Evolutionary conservation across 1,140 invertebrate genomes (phyloP), one percentile per base, ranked within the genome.

Genomic region (Antheraea pernyi): DNA sequence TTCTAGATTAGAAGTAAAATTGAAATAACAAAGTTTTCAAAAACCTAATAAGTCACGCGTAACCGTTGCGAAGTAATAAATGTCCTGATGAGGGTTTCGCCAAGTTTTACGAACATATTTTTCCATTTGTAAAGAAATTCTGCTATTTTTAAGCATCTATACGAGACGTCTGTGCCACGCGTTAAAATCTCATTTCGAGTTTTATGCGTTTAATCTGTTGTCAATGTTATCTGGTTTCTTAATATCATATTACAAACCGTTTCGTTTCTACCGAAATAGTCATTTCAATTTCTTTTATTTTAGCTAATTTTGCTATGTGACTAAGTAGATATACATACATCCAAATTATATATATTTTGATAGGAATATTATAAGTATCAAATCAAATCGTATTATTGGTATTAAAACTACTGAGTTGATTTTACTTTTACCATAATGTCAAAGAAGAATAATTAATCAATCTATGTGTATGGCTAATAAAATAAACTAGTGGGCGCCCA

Each of bases 41-140:
- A 30, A 76, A 76, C 71, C 75, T 71, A 77, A 74, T 77, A 72
- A 74, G 70, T 42, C 30, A 68, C 69, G 65, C 72, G 58, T 66
- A 76, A 73, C 69, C 69, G 68, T 76, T 65, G 36, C 68, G 46
- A 65, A 64, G 71, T 69, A 75, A 73, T 77, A 72, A 73, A 72
- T 71, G 71, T 77, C 69, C 69, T 75, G 67, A 73, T 71, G 71
- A 75, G 66, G 60, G 71, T 71, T 72, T 67, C 67, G 18, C 37
- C 9, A 66, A 66, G 36, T 59, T 66, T 69, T 69, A 46, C 65
- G 59, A 66, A 67, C 69, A 72, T 18, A 72, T 69, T 66, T 69
- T 66, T 63, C 69, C 64, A 72, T 72, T 72, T 68, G 37, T 30
- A 65, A 67, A 67, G 67, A 48, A 62, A 61, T 69, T 72, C 63